A percentile compares a stretch with the other conserved stretches of the same genome.
These are phyloP conservation scores for Priocnemis perturbator DNA, from an alignment of 2,888 invertebrate genomes.

Conservation along the genomic window DNA sequence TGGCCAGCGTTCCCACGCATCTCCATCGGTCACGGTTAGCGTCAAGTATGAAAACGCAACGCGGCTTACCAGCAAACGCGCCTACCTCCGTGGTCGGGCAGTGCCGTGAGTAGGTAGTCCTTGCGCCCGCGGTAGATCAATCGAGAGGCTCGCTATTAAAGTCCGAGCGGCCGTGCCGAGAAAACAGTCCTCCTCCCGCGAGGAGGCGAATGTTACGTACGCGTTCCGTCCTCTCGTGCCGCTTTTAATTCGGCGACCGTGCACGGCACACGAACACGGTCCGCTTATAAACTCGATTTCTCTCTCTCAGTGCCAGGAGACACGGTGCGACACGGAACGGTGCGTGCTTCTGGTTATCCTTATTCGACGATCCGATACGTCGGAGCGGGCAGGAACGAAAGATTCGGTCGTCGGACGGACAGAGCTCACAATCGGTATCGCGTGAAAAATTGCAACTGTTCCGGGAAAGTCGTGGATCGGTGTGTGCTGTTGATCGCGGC, in stretches of 20 bases:
- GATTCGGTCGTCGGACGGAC: too few species aligned
- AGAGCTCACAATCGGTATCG: too few species aligned
- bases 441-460: too few species aligned
- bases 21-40: neutral
- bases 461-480: too few species aligned
- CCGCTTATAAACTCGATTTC: constrained; percentile 2
- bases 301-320: constrained; percentile 11
- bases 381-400: too few species aligned
- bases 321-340: constrained; percentile 5
- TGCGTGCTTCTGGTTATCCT: neutral
- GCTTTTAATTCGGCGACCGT: constrained; percentile 10
- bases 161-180: constrained; percentile 37
- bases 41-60: neutral
- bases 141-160: constrained; percentile 59
- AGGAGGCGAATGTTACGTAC: constrained; percentile 27
- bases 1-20: neutral
- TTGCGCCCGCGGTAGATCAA: constrained; percentile 55
- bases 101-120: constrained; percentile 56
- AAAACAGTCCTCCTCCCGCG: constrained; percentile 42
- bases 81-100: constrained; percentile 33
- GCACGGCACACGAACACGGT: constrained; percentile 18
- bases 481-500: too few species aligned
- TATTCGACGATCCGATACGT: too few species aligned
- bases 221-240: constrained; percentile 15
- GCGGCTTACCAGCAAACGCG: constrained; percentile 21